phyloP scores from a whole-genome alignment of 1,140 invertebrate species.

The Zaprionus capensis region DNA sequence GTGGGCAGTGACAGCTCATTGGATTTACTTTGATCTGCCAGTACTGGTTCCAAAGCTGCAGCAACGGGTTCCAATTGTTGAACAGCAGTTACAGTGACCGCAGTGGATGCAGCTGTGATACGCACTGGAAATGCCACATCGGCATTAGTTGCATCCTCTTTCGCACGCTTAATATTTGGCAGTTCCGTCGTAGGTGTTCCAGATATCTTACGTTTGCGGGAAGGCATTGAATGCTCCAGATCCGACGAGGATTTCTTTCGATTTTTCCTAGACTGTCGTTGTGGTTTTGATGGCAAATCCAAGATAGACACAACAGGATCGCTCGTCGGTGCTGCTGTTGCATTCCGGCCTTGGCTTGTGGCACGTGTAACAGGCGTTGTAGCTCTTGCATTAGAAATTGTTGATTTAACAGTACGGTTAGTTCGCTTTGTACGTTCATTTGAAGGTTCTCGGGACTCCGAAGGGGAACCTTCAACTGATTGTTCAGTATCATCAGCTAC shows the following conservation, averaged over 20 bases:
- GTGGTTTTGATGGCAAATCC: slow-evolving; percentile 8
- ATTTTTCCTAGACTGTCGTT: slow-evolving; percentile 18
- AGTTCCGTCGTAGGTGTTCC: background rate
- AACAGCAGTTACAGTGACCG: background rate
- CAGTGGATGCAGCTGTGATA: slow-evolving; percentile 45
- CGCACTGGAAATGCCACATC: slow-evolving; percentile 55
- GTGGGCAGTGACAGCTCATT: slow-evolving; percentile 6
- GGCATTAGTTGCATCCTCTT: background rate
- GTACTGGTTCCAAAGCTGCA: background rate
- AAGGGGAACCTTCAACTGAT: background rate
- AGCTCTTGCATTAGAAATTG: background rate
- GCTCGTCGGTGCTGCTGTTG: background rate
- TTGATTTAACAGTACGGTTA: background rate
- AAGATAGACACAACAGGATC: no score
- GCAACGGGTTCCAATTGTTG: background rate
- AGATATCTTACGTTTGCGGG: slow-evolving; percentile 29
- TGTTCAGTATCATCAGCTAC: background rate
- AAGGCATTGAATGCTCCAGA: background rate
- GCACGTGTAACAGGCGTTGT: background rate
- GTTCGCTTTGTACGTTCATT: slow-evolving; percentile 19
- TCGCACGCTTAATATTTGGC: background rate
- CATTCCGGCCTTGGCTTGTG: background rate
- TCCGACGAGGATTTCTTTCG: background rate
- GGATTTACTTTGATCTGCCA: background rate
- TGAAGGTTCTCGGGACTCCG: slow-evolving; percentile 19